Percentiles rank a stretch among this genome's conserved stretches.
phyloP scores from a whole-genome alignment of 2,113 vertebrate genomes.

The Raja brachyura region DNA sequence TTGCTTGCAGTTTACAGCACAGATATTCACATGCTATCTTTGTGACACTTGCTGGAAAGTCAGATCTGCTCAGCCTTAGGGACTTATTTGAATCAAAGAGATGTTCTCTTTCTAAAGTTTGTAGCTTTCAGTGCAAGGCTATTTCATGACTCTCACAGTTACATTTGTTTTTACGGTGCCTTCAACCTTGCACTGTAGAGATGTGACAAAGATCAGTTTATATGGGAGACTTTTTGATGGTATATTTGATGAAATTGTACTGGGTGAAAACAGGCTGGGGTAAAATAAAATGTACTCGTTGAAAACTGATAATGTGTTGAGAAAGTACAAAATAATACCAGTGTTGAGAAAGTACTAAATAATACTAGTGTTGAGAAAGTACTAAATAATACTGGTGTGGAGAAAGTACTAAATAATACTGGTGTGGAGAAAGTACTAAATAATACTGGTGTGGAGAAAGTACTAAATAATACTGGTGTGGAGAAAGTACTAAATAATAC shows the following conservation, averaged over 20 bases:
- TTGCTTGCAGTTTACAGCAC: not conserved
- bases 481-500: too few species aligned
- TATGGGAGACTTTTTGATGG: not conserved
- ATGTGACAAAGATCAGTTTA: not conserved
- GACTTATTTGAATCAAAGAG: not conserved
- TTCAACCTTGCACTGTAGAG: not conserved
- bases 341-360: too few species aligned
- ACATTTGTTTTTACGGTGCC: not conserved
- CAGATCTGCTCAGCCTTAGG: not conserved
- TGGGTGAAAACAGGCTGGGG: not conserved
- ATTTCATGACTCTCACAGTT: not conserved
- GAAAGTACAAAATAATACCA: too few species aligned
- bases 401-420: too few species aligned
- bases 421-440: too few species aligned
- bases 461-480: too few species aligned
- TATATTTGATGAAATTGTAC: not conserved
- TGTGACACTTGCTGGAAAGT: not conserved
- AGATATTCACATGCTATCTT: not conserved
- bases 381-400: too few species aligned
- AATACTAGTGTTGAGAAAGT: too few species aligned
- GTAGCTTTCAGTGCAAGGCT: not conserved
- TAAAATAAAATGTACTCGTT: not conserved
- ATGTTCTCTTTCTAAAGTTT: conserved; percentile 14
- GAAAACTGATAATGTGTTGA: too few species aligned
- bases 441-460: too few species aligned